A percentile compares a stretch with the other conserved stretches of the same genome.
Conservation (phyloP, 1,140 invertebrate species). For the Eriocheir sinensis region DNA sequence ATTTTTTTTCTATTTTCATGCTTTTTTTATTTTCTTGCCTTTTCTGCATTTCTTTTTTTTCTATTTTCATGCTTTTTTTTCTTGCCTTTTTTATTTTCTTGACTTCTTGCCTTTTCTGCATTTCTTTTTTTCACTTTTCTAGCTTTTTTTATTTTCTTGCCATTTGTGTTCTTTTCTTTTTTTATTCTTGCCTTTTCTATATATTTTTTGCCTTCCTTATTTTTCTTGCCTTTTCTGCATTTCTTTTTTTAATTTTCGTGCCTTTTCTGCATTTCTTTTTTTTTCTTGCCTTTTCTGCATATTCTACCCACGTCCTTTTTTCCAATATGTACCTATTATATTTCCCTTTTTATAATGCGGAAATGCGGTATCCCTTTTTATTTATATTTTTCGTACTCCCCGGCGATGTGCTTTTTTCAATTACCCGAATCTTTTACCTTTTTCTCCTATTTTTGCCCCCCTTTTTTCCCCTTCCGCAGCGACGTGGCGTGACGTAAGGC, state of each 20-base stretch:
- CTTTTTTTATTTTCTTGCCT: background rate
- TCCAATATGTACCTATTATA: background rate
- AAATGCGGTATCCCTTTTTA: background rate
- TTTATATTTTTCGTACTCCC: no score
- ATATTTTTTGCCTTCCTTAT: background rate
- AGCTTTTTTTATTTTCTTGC: background rate
- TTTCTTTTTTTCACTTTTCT: background rate
- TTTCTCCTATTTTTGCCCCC: background rate
- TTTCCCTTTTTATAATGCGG: background rate
- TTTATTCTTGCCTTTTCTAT: background rate
- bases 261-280: background rate
- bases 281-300: background rate
- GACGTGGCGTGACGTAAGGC: background rate
- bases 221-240: background rate
- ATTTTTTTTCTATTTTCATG: background rate
- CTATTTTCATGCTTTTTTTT: background rate
- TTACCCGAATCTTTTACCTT: no score
- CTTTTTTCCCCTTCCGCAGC: background rate
- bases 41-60: background rate
- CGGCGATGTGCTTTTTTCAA: background rate
- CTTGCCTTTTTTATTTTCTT: background rate
- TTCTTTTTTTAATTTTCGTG: background rate
- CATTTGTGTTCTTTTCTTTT: background rate
- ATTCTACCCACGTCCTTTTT: background rate
- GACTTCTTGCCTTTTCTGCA: background rate